Percentiles rank a stretch among this genome's conserved stretches.
phyloP scores from a whole-genome alignment of 2,797 vertebrate species.

The Bovichtus variegatus region DNA sequence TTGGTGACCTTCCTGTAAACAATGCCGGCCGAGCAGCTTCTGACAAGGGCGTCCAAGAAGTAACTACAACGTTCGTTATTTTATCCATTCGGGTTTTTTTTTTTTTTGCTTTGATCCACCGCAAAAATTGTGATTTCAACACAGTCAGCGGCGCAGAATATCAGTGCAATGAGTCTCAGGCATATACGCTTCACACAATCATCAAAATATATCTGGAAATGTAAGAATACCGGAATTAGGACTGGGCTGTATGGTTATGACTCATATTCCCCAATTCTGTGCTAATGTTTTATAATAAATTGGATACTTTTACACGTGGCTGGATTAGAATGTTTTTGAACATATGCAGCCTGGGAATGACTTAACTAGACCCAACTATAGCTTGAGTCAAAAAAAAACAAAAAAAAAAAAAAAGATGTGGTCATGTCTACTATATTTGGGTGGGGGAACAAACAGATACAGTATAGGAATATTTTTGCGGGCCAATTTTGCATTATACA shows the following conservation, averaged over 20 bases:
- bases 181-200: neutral
- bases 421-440: too few relatives aligned
- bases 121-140: neutral
- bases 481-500: too few relatives aligned
- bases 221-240: neutral
- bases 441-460: too few relatives aligned
- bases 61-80: neutral
- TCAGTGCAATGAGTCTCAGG: neutral
- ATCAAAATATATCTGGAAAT: neutral
- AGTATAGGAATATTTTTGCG: too few relatives aligned
- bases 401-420: too few relatives aligned
- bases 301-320: neutral
- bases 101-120: neutral
- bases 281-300: neutral
- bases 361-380: neutral
- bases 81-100: too few relatives aligned
- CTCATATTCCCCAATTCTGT: neutral
- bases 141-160: neutral
- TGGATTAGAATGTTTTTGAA: neutral
- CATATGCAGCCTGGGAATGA: neutral
- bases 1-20: constrained; percentile 1
- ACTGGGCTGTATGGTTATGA: too few relatives aligned
- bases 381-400: too few relatives aligned
- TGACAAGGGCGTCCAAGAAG: neutral
- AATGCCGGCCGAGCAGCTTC: neutral